Evolutionary conservation across 2,113 vertebrate species (phyloP), one percentile per base, ranked within the genome.

Genomic region (Taurulus bubalis): DNA sequence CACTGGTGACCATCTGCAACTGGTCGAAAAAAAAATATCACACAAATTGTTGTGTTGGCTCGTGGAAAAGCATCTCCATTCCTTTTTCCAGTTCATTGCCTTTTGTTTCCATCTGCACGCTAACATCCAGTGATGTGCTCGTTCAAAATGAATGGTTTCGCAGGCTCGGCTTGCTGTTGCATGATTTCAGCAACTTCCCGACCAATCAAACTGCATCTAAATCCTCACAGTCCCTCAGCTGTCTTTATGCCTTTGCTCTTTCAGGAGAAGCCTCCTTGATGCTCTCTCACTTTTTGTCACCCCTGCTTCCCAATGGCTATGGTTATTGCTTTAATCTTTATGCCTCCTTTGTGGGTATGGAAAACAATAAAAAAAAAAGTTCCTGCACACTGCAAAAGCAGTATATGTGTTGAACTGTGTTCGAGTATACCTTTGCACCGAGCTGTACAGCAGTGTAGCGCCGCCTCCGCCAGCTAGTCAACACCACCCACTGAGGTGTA

Each of bases 401-500:
- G 68, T 9, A 34, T 32, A 11, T 11, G 66, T 49, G 67, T 24
- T 42, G 30, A 73, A 26, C 59, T 76, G 71, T 40, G 40, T 66
- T 75, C 69, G 72, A 63, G 78, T 66, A 38, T 12, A 74, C 82
- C 67, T 79, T 81, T 20, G 56, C 71, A 42, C 55, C 2, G 28
- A 70, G 70, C 60, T 40, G 40, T 77, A 65, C 75, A 42, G 36
- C 60, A 53, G 55, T 62, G 82, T 16, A 24, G 55, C 8, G 26
- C 63, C 32, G 69, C 82, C 64, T 74, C 70, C 24, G 55, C 77
- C 81, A 49, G 77, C 71, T 45, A 79, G 86, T 84, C 85, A 72
- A 72, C 83, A 63, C 77, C 82, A 55, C 82, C 88, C 80, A 80
- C 86, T 80, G 86, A 90, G 91, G 81, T 84, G 86, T 69, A 89